Conservation (phyloP, 1,140 invertebrate species). For the Stegodyphus dumicola region DNA sequence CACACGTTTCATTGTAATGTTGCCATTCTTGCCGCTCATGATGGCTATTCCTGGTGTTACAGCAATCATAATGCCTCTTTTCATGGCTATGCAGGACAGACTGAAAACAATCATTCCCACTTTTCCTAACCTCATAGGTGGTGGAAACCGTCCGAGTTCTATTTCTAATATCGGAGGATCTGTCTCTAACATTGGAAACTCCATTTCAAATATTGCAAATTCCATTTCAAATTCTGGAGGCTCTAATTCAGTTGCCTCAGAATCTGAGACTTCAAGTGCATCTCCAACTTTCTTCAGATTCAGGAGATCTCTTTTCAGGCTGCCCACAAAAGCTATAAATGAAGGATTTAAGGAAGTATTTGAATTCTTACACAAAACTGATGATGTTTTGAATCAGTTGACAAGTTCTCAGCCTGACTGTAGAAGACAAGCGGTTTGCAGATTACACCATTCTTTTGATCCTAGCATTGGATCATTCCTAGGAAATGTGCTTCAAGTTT, state of each 20-base stretch:
- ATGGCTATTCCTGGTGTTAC: constrained; percentile 46
- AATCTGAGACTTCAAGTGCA: not conserved
- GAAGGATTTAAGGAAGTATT: constrained; percentile 43
- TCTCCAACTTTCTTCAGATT: constrained; percentile 7
- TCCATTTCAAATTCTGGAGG: not conserved
- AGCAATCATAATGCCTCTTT: constrained; percentile 26
- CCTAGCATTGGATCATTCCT: constrained; percentile 29
- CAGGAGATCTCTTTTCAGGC: constrained; percentile 5
- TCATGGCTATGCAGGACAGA: constrained; percentile 52
- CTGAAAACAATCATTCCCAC: constrained; percentile 36
- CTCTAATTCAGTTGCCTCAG: not conserved
- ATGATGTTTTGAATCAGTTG: constrained; percentile 37
- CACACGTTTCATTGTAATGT: constrained; percentile 52
- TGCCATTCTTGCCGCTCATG: constrained; percentile 46
- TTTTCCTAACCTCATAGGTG: not conserved
- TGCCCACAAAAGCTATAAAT: constrained; percentile 25
- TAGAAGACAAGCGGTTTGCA: constrained; percentile 43
- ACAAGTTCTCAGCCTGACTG: constrained; percentile 40
- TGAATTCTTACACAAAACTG: constrained; percentile 22
- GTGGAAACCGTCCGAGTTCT: not conserved
- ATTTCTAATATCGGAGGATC: not conserved
- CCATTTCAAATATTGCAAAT: too few relatives aligned
- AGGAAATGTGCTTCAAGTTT: constrained; percentile 29
- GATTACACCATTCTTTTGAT: constrained; percentile 28
- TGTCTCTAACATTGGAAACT: not conserved